Percentiles rank a stretch among this genome's conserved stretches.
These are phyloP conservation scores for Euplexia lucipara DNA, from an alignment of 2,888 invertebrate species.

Conservation along the genomic window DNA sequence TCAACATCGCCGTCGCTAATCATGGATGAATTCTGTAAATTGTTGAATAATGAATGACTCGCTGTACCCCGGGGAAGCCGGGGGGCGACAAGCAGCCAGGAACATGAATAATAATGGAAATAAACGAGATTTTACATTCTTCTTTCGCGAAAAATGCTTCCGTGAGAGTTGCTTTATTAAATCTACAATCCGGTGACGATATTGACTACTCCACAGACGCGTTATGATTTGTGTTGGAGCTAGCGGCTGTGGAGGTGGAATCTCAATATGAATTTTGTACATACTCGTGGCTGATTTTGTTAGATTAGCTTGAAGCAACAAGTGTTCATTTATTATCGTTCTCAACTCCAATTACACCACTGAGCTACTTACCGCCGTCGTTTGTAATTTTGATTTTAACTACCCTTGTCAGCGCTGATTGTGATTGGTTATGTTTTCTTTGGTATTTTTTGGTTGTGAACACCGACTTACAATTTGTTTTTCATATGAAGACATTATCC, in stretches of 20 bases:
- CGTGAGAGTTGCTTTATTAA: conserved; percentile 18
- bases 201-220: background rate
- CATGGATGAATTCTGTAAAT: conserved; percentile 47
- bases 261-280: too few relatives aligned
- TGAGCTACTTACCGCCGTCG: background rate
- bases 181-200: conserved; percentile 13
- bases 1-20: conserved; percentile 23
- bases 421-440: background rate
- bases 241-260: too few relatives aligned
- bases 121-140: conserved; percentile 36
- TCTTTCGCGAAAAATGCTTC: conserved; percentile 24
- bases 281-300: too few relatives aligned
- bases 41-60: conserved; percentile 56
- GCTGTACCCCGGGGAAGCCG: background rate
- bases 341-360: conserved; percentile 16
- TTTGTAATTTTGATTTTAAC: background rate
- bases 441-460: too few relatives aligned
- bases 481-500: too few relatives aligned
- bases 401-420: background rate
- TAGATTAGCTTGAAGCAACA: conserved; percentile 20
- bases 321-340: conserved; percentile 20
- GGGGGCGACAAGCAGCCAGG: background rate
- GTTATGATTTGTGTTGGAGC: too few relatives aligned
- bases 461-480: too few relatives aligned
- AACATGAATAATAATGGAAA: conserved; percentile 25